Percentiles rank a stretch among this genome's conserved stretches.
phyloP scores from a whole-genome alignment of 2,113 vertebrate species.

The Lanius collurio region DNA sequence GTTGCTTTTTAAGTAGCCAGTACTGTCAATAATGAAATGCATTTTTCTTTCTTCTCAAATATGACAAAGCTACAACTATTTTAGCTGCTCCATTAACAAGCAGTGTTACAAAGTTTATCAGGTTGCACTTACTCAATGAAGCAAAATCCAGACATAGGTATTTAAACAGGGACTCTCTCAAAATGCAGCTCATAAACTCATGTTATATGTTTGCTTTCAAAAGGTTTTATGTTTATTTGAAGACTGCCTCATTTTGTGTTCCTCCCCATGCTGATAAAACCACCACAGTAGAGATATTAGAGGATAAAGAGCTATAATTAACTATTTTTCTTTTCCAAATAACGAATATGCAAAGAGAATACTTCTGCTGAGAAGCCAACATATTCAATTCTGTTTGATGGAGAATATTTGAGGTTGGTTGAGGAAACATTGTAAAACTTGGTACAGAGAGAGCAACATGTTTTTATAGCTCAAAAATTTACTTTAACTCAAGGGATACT shows the following conservation, averaged over 20 bases:
- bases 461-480: background rate
- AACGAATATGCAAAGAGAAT: background rate
- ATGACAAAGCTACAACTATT: background rate
- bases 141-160: background rate
- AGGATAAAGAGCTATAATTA: background rate
- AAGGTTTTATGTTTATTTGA: background rate
- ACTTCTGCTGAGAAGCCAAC: background rate
- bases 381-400: background rate
- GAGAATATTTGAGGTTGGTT: background rate
- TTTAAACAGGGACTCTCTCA: background rate
- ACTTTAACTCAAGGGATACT: background rate
- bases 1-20: background rate
- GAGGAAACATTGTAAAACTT: background rate
- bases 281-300: background rate
- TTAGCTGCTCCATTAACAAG: background rate
- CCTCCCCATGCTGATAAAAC: background rate
- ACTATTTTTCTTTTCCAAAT: background rate
- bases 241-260: background rate
- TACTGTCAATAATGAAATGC: background rate
- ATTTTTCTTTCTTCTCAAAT: background rate
- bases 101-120: background rate
- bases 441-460: background rate
- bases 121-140: background rate
- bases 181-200: background rate
- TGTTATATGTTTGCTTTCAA: background rate